Percentiles rank a stretch among this genome's conserved stretches.
Conservation (phyloP, 2,797 vertebrate genomes). For the Sternotherus odoratus region DNA sequence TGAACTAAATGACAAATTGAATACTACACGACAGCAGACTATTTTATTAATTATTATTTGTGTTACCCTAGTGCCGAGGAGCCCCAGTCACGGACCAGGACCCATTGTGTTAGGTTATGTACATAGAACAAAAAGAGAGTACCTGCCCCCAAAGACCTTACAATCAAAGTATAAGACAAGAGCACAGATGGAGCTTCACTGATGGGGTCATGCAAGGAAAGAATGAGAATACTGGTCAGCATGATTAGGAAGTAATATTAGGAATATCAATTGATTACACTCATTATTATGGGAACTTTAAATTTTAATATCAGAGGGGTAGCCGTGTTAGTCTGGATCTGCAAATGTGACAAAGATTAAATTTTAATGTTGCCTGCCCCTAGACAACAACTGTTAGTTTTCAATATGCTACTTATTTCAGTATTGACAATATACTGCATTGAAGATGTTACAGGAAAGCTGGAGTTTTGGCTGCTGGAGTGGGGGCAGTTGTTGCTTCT, state of each 20-base stretch:
- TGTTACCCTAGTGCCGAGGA: background rate
- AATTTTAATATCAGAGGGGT: no score
- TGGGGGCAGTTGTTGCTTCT: background rate
- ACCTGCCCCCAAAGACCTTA: background rate
- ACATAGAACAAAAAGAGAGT: background rate
- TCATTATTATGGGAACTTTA: accelerated
- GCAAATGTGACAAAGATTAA: no score
- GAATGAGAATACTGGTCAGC: background rate
- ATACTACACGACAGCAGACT: no score
- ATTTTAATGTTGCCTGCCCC: background rate
- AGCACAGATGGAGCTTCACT: background rate
- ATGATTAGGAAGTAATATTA: no score
- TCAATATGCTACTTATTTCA: background rate
- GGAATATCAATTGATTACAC: background rate
- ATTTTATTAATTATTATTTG: background rate
- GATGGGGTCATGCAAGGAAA: background rate
- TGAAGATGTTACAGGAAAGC: background rate
- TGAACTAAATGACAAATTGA: no score
- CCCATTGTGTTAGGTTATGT: background rate
- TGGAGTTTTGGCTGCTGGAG: background rate
- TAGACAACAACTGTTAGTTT: background rate
- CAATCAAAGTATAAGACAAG: background rate
- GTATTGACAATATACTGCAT: accelerated
- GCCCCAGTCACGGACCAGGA: background rate
- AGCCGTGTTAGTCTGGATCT: no score